Base-by-base conservation (phyloP, 2,113 vertebrate genomes). In the Pycnonotus jocosus region DNA sequence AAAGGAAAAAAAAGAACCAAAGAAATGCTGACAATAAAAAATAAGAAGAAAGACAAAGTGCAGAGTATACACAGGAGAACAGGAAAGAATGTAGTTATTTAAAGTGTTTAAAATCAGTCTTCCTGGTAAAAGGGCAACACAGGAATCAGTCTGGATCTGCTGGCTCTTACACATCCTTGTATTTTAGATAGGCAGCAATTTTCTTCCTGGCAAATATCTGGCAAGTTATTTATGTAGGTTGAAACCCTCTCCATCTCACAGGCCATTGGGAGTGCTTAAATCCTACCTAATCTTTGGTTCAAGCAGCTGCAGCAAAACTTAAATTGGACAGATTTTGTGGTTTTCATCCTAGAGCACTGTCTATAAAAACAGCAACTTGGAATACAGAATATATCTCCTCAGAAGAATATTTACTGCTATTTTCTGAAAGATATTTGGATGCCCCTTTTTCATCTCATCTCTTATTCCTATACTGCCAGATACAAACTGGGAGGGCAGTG, bases 21-120 rank as follows among this genome's bases (percentile, higher is more conserved):
- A 82, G 31, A 80, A 86, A 66, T 66, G 53, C 45, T 82, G 69
- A 65, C 37, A 79, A 79, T 64, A 69, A 85, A 92, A 93, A 92
- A 20, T 51, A 78, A 54, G 19, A 87, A 84, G 68, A 64, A 81
- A 85, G 92, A 92, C 51, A 57, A 77, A 95, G 45, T 88, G 35
- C 71, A 88, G 85, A 90, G 25, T 77, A 62, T 66, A 60, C 42
- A 62, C 42, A 74, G 71, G 60, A 78, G 62, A 86, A 70, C 12
- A 73, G 35, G 48, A 76, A 81, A 90, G 71, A 92, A 88, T 80
- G 56, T 73, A 69, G 42, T 77, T 91, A 81, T 92, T 94, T 83
- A 22, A 86, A 73, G 71, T 88, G 56, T 90, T 96, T 86, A 77
- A 86, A 92, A 83, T 77, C 44, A 80, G 45, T 61, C 68, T 96